Evolutionary conservation across 2,888 invertebrate species (phyloP).

Genomic region (Gymnosoma rotundatum): DNA sequence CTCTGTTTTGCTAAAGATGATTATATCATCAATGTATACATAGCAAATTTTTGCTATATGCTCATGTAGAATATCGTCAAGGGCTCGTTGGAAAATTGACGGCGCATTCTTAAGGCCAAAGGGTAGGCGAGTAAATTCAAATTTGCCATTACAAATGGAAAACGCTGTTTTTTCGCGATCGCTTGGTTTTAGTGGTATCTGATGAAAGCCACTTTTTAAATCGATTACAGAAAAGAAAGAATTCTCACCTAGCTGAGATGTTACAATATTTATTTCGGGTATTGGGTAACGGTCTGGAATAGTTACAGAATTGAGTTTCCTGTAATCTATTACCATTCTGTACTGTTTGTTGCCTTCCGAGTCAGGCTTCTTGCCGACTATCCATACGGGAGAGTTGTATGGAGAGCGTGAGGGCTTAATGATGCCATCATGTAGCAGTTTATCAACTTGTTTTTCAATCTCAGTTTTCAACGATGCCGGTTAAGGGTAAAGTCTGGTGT

Average conservation of each 20-base stretch:
- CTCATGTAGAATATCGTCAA: too few relatives aligned
- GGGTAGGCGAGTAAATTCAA: too few relatives aligned
- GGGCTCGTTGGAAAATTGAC: too few relatives aligned
- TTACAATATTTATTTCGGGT: constrained; percentile 51
- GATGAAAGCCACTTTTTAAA: too few relatives aligned
- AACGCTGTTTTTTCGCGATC: constrained; percentile 58
- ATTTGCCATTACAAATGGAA: not conserved
- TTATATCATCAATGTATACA: too few relatives aligned
- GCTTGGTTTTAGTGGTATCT: constrained; percentile 19
- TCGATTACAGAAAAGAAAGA: not conserved
- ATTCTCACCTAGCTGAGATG: constrained; percentile 4
- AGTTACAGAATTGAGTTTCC: constrained; percentile 50
- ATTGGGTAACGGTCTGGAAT: constrained; percentile 23
- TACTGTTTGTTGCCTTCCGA: too few relatives aligned
- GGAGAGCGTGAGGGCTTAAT: too few relatives aligned
- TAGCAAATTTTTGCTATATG: too few relatives aligned
- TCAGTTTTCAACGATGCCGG: not conserved
- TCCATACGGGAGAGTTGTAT: too few relatives aligned
- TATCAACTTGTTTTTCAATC: not conserved
- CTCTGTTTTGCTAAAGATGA: not conserved
- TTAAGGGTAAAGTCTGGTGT: not conserved
- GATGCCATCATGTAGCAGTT: not conserved
- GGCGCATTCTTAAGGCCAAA: too few relatives aligned
- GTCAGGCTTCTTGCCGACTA: not conserved
- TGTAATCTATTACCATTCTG: constrained; percentile 29